Base-by-base conservation (phyloP, 2,888 invertebrate species). In the Sinopyrophorus schimmeli region DNA sequence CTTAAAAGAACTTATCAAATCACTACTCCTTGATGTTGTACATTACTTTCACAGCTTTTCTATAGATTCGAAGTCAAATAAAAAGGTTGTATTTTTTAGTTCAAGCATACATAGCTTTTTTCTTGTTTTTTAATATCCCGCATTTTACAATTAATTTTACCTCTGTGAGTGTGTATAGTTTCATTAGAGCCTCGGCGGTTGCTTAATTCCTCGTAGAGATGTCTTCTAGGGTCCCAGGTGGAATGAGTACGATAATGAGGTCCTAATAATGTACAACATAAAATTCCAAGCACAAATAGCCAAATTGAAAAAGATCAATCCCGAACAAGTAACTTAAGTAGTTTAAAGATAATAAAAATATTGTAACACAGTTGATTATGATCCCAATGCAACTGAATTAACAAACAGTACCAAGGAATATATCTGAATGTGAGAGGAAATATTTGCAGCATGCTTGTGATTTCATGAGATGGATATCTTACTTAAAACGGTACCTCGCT, bases 401-500 rank as follows among this genome's bases (percentile, higher is more conserved):
- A 10, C 14, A 3, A 28, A 14, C 14, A 37, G 26, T 14, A 26
- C 17, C 11, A 26, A 18, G 18, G 20, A 40, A 17, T 30, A 40
- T 14, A 30, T 9, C 18, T 20, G 12, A 30, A 20, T 12, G 39
- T 40, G 39, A 37, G 5, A 27, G 39, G 39, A 39, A 34, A 35
- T 44, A 35, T 35, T 40, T 23, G 50, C 44, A 28, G 15, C 51
- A 47, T 51, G 51, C 51, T 20, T 11, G 41, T 51, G 51, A 50
- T 35, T 14, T 46, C 20, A 40, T 44, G 50, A n/a, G n/a, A n/a
- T n/a, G n/a, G n/a, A n/a, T 34, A 64, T 83, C 89, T 89, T 83
- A 90, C 89, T 89, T 82, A 89, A 88, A 65, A 87, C 88, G 75
- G 87, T 91, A 85, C 92, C 92, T 78, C 92, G 83, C 81, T 92